Base-by-base conservation (phyloP, 2,888 invertebrate species). In the Tachystola acroxantha region DNA sequence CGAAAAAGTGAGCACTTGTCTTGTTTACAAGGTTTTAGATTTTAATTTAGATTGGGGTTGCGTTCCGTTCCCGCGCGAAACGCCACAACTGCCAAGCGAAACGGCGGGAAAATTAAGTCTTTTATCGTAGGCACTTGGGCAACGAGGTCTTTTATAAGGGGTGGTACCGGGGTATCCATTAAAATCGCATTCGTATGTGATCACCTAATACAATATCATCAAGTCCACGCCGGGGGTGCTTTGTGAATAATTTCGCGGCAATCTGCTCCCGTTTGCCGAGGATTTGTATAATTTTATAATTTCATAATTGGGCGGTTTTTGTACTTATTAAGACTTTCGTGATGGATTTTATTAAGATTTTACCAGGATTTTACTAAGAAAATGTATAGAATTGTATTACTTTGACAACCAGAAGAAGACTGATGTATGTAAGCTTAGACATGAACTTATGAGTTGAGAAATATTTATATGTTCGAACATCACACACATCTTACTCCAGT, bases 1-100 rank as follows among this genome's bases (percentile, higher is more conserved):
- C 85, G 85, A 87, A 88, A 88, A 88, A 88, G 87, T 87, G 88
- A 88, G 86, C 88, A 87, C 88, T 88, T 86, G 87, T 78, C 87
- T 88, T 88, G 88, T 88, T 88, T 88, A 88, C 88, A 88, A 87
- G 87, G 88, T 85, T 88, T 88, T 87, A 88, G 88, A 88, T 88
- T 88, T 88, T 88, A 88, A 88, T 88, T 88, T 88, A 88, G 88
- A 88, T 88, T 87, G 86, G 88, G 87, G 87, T 81, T 56, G 75
- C 37, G 44, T 42, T 32, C 36, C 35, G n/a, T 50, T 45, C 35
- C 49, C 46, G 39, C 48, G 41, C 57, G 47, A 68, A 80, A 71
- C 45, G 75, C 48, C 72, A 53, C 73, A 85, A 75, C 51, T 58
- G 71, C 45, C 68, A 50, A 10, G 35, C 26, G 39, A 37, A 49